Percentiles rank a stretch among this genome's conserved stretches.
phyloP scores from a whole-genome alignment of 2,113 vertebrate species.

The Strigops habroptila region DNA sequence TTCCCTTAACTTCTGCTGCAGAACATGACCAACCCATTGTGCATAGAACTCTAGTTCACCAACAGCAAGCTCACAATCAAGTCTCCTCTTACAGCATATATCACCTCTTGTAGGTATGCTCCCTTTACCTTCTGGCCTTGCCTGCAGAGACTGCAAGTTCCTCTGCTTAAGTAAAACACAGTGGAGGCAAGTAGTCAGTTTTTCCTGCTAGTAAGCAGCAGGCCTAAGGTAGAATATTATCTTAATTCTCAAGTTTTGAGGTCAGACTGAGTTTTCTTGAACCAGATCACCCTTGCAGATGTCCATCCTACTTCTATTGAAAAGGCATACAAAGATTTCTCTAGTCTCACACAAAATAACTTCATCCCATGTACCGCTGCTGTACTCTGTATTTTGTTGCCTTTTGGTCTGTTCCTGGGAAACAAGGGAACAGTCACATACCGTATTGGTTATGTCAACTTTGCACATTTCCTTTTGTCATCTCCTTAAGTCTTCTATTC shows the following conservation, averaged over 20 bases:
- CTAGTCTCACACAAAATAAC: not conserved
- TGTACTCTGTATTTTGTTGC: accelerated
- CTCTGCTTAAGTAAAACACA: not conserved
- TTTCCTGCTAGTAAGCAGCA: not conserved
- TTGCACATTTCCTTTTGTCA: not conserved
- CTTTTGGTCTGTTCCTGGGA: not conserved
- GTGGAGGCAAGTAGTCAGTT: not conserved
- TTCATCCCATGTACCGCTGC: not conserved
- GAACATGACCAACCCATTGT: not conserved
- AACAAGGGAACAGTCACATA: not conserved
- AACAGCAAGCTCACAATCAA: not conserved
- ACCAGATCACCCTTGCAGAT: not conserved
- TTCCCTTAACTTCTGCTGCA: not conserved
- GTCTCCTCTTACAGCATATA: not conserved
- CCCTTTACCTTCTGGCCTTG: not conserved
- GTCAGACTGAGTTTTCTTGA: not conserved
- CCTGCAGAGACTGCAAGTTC: not conserved
- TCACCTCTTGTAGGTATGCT: not conserved
- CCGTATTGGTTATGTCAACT: not conserved
- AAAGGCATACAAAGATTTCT: not conserved
- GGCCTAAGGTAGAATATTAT: not conserved
- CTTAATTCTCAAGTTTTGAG: not conserved
- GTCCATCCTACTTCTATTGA: not conserved
- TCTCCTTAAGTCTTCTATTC: not conserved
- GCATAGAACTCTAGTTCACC: not conserved